Evolutionary conservation across 2,888 invertebrate genomes (phyloP), one percentile per base, ranked within the genome.

Genomic region (Hydrotaea cyrtoneurina): DNA sequence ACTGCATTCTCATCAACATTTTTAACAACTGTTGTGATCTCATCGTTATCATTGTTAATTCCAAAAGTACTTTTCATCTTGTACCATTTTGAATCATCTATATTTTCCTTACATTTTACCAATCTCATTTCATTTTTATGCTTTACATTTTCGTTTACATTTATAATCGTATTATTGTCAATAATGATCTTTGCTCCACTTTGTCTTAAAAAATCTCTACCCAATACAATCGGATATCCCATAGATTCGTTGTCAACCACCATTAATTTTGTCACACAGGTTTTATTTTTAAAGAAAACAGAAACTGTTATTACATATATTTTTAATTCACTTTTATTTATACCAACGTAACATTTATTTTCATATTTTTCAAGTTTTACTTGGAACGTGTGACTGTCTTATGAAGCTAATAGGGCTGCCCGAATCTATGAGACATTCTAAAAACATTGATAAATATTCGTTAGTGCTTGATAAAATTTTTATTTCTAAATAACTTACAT

Each of bases 351-450:
- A 23, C 21, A 73, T 26, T 19, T n/a, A 76, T 64, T 23, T 21
- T 55, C 57, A 76, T 73, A 55, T 62, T 69, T 17, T 23, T 71
- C 15, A 80, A 80, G n/a, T 78, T 78, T 11, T 72, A 62, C 15
- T 74, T 13, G 81, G 75, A 23, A 86, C 11, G 10, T 50, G 72
- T 15, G 81, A 78, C 13, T 43, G 26, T 13, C 66, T 74, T 0
- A 83, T 59, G 15, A 86, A 46, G 36, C 85, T 87, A 46, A 83
- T 78, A 46, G 86, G 80, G 53, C 86, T 86, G 10, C 83, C 87
- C 19, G 86, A 83, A 78, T 86, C 85, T 85, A 85, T 83, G 69
- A 78, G 77, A 82, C 85, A 85, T 78, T 80, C 85, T 82, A 86
- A 50, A 75, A 8, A 80, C 13, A 78, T 73, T 46, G 39, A 75